Base-by-base conservation (phyloP, 2,888 invertebrate genomes). In the Alcis repandata region DNA sequence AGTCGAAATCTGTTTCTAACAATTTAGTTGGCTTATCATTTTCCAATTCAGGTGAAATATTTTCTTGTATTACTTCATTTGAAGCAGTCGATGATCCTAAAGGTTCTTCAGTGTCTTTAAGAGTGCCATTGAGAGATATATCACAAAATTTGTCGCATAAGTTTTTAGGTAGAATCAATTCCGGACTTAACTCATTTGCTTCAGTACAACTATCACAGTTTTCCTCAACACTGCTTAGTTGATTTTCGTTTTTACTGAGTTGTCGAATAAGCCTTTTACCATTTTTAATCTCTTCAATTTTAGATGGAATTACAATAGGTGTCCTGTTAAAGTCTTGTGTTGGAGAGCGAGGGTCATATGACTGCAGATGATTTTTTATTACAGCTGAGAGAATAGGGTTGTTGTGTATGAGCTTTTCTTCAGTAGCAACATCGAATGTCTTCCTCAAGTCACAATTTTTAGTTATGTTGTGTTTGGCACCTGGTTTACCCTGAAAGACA, bases 1-100 rank as follows among this genome's bases (percentile, higher is more conserved):
- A 95, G 74, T 95, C 95, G 85, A 95, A 93, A 82, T 95, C 94
- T 19, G 95, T 95, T 87, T 95, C 95, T 68, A 95, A 82, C 40
- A 95, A 81, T 45, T 87, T 88, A 22, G 87, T 87, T 46, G 91
- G 89, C 67, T 92, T 92, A 46, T 70, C 20, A 59, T 85, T 83
- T 62, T 80, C 74, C 68, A 79, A 78, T 69, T 70, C 78, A 69
- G 77, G 80, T 40, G 79, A 85, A 54, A 84, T 88, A 73, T 89
- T 80, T 59, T 85, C 79, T 80, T 91, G 87, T 76, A 90, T 84
- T 17, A 85, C 84, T 63, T 91, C 91, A 82, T 87, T 85, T 8
- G 90, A 90, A 67, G 87, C 89, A 63, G 91, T 91, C 4, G 90
- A 92, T 62, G 91, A 92, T 53, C 90, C 89, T 54, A 90, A 76